phyloP scores from a whole-genome alignment of 2,888 invertebrate species.

The Amiota communis region DNA sequence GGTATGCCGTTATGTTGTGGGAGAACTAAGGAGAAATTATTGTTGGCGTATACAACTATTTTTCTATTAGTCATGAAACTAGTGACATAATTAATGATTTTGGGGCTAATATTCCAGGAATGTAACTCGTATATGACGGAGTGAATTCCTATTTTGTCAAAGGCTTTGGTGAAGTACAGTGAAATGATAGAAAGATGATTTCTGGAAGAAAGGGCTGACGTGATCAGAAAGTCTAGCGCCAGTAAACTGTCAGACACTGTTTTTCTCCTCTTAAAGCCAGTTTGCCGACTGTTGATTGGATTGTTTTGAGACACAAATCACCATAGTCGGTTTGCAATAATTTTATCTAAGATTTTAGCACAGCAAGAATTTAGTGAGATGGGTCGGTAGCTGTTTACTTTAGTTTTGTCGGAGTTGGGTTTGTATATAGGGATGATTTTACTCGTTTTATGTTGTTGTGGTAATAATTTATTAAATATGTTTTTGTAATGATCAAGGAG shows the following conservation, averaged over 20 bases:
- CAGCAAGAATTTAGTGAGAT: constrained; percentile 8
- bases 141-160: not conserved
- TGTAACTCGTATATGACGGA: not conserved
- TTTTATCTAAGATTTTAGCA: not conserved
- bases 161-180: not conserved
- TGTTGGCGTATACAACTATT: not conserved
- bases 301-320: constrained; percentile 11
- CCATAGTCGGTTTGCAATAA: constrained; percentile 8
- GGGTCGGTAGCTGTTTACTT: too few species aligned
- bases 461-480: not conserved
- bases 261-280: not conserved
- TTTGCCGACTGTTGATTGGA: not conserved
- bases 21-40: not conserved
- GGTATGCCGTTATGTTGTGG: constrained; percentile 3
- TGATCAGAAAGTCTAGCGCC: not conserved
- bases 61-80: not conserved
- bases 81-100: constrained; percentile 2
- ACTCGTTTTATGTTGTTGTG: not conserved
- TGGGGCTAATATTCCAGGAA: not conserved
- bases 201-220: not conserved
- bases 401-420: too few species aligned
- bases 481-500: constrained; percentile 6
- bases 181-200: not conserved
- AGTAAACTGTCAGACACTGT: not conserved
- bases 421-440: not conserved